These are phyloP conservation scores for Malurus leucopterus DNA, from an alignment of 2,797 vertebrate genomes.

Conservation along the genomic window DNA sequence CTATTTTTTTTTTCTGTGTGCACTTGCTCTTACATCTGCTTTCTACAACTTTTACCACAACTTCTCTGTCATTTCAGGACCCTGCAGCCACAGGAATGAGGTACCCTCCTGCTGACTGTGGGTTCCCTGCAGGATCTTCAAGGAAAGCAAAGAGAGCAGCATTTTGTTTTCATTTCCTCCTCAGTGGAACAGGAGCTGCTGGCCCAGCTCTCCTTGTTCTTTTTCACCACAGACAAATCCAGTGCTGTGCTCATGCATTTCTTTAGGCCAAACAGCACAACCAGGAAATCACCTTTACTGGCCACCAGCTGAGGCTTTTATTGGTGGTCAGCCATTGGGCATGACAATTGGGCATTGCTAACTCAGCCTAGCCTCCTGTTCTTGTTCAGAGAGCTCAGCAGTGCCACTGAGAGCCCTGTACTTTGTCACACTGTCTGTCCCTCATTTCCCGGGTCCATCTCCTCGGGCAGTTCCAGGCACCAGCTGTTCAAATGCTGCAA, in stretches of 20 bases:
- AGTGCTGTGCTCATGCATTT: fast-evolving
- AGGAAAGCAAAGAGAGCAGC: background rate
- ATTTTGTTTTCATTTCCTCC: background rate
- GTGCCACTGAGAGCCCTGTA: background rate
- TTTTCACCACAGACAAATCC: background rate
- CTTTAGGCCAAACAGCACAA: background rate
- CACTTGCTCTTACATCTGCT: background rate
- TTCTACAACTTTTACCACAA: background rate
- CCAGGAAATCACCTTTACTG: background rate
- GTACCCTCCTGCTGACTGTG: too few relatives aligned
- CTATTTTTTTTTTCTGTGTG: background rate
- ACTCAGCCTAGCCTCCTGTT: background rate
- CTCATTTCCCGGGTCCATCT: background rate
- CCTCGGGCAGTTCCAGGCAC: background rate
- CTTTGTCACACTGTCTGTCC: background rate
- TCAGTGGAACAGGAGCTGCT: background rate
- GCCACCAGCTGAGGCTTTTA: background rate
- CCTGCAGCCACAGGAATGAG: fast-evolving
- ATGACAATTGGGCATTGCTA: too few relatives aligned
- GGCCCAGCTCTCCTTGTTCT: background rate
- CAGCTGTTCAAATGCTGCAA: background rate
- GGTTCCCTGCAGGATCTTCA: background rate
- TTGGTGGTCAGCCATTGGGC: background rate
- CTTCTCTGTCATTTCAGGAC: background rate
- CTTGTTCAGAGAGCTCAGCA: background rate